Conservation (phyloP, 2,888 invertebrate species). For the Eristalis intricaria region DNA sequence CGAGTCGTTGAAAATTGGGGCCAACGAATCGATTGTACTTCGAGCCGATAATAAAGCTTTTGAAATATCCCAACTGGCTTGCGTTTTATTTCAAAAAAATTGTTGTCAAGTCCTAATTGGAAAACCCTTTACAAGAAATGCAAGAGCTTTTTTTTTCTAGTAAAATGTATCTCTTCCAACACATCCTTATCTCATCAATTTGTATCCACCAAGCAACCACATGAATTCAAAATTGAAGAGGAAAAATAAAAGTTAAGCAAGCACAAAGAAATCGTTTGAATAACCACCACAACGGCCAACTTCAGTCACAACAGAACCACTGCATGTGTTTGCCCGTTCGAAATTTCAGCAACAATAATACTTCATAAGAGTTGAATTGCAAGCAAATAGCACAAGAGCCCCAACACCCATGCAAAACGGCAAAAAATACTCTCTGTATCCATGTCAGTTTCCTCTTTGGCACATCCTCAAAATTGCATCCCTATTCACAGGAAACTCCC, state of each 20-base stretch:
- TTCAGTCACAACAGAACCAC: neutral
- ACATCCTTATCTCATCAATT: neutral
- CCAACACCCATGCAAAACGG: neutral
- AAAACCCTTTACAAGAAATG: too few relatives aligned
- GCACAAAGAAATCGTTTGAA: neutral
- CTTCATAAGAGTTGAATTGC: conserved; percentile 10
- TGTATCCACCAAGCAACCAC: neutral
- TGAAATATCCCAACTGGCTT: too few relatives aligned
- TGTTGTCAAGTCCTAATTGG: too few relatives aligned
- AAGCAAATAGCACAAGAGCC: neutral
- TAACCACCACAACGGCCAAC: neutral
- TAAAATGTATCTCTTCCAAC: neutral
- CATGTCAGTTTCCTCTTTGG: conserved; percentile 27
- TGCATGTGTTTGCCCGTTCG: neutral
- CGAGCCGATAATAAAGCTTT: too few relatives aligned
- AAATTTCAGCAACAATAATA: conserved; percentile 11
- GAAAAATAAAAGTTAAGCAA: neutral
- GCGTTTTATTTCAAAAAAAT: too few relatives aligned
- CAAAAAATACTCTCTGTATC: conserved; percentile 3
- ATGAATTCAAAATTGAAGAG: neutral
- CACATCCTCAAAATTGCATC: conserved; percentile 32
- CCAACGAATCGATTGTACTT: too few relatives aligned
- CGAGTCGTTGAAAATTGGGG: too few relatives aligned
- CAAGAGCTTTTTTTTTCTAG: too few relatives aligned
- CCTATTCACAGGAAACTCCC: neutral